phyloP scores from a whole-genome alignment of 1,140 invertebrate genomes.

The Bombus affinis region DNA sequence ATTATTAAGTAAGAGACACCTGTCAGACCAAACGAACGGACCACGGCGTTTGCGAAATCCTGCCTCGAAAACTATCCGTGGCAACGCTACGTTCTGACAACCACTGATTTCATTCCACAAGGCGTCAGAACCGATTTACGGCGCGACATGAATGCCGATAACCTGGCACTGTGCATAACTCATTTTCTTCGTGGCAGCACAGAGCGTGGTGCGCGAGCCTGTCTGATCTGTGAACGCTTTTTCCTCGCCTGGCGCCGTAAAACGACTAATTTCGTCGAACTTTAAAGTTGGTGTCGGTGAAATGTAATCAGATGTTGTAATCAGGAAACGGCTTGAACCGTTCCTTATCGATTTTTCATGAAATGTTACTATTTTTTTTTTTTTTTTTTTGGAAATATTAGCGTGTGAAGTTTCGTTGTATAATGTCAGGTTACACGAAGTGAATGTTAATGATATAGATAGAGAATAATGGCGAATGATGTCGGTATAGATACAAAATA shows the following conservation, averaged over 20 bases:
- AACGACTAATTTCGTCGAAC: slow-evolving; percentile 1
- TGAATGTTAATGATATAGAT: background rate
- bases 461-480: background rate
- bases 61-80: slow-evolving; percentile 37
- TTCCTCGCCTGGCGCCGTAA: background rate
- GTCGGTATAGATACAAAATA: too few species aligned
- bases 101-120: slow-evolving; percentile 77
- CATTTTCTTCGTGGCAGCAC: slow-evolving; percentile 55
- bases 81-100: slow-evolving; percentile 66
- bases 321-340: background rate
- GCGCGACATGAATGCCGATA: slow-evolving; percentile 75
- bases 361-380: background rate
- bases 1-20: slow-evolving; percentile 63
- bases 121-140: slow-evolving; percentile 75
- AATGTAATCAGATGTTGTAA: background rate
- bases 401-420: background rate
- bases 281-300: background rate
- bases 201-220: background rate
- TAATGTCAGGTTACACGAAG: background rate
- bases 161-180: slow-evolving; percentile 73
- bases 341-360: background rate
- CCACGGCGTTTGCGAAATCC: slow-evolving; percentile 55
- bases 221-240: background rate
- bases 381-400: background rate
- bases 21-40: slow-evolving; percentile 36